phyloP scores from a whole-genome alignment of 2,113 vertebrate species.

The Notarius lentiginosus region DNA sequence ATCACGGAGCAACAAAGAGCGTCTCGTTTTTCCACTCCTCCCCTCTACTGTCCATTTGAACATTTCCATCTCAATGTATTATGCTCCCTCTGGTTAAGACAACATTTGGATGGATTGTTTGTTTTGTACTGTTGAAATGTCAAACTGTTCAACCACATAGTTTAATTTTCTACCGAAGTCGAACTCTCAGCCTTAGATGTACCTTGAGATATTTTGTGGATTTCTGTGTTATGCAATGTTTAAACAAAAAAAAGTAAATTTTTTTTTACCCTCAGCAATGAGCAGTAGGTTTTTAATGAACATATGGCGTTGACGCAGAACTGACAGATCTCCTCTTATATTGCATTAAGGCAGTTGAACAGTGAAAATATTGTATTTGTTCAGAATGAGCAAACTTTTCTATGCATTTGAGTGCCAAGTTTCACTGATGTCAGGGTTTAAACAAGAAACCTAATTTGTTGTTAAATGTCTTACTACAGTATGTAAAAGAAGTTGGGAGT shows the following conservation, averaged over 20 bases:
- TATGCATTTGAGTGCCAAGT: constrained; percentile 55
- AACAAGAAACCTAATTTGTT: constrained; percentile 20
- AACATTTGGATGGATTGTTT: constrained; percentile 35
- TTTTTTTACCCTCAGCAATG: background rate
- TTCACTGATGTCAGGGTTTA: constrained; percentile 29
- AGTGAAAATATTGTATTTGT: constrained; percentile 46
- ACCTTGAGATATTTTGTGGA: constrained; percentile 36
- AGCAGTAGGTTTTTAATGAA: constrained; percentile 24
- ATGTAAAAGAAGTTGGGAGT: constrained; percentile 28
- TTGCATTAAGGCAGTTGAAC: constrained; percentile 20
- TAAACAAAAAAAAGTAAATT: background rate
- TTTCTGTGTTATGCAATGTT: constrained; percentile 41
- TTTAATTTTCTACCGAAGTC: constrained; percentile 24
- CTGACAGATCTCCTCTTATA: background rate
- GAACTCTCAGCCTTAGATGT: constrained; percentile 31
- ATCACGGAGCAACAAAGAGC: constrained; percentile 40
- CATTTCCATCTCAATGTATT: constrained; percentile 37
- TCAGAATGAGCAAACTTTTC: constrained; percentile 49
- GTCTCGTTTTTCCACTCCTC: constrained; percentile 5
- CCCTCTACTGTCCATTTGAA: constrained; percentile 27
- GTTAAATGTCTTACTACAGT: constrained; percentile 16
- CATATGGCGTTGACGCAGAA: constrained; percentile 11
- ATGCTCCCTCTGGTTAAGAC: constrained; percentile 19
- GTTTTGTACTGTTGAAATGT: constrained; percentile 26
- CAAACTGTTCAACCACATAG: constrained; percentile 3